Evolutionary conservation across 2,797 vertebrate species (phyloP), one percentile per base, ranked within the genome.

Genomic region (Ateles fusciceps): DNA sequence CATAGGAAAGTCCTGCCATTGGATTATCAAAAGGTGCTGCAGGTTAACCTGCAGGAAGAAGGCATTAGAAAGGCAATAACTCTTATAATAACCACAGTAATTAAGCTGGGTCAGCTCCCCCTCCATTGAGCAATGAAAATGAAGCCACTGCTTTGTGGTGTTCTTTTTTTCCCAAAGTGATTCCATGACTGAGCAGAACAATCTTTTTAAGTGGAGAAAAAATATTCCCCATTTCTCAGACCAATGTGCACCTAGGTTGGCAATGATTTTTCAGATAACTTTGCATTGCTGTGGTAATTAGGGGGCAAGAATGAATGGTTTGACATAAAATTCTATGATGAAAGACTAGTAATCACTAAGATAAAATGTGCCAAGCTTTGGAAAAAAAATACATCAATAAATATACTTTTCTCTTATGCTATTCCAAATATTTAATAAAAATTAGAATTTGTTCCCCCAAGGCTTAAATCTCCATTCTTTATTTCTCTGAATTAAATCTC

Each of bases 31-130:
- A 93, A 93, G 76, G 76, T 55, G 42, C 84, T 92, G 42, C 59
- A 68, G 93, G 84, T 89, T 92, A 95, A 89, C 30, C 94, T 75
- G 61, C 85, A 81, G 87, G 84, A 97, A 92, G 84, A 97, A 92
- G 87, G 87, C n/a, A 30, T 39, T n/a, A 71, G 46, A 83, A 71
- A 95, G 55, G 61, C 22, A 61, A 46, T 1, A 28, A 64, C 55
- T 86, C 85, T 76, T 61, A 89, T 57, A 57, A 78, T n/a, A 89
- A 57, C 81, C 61, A 33, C 48, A 88, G 93, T 76, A 91, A 93
- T 96, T 85, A 91, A 48, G n/a, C n/a, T 59, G 21, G 52, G 94
- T 74, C 19, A 28, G 86, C 57, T 50, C 50, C 33, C 74, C 75
- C 36, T 78, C 83, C 55, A 44, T 13, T 55, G 84, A 95, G 33